Evolutionary conservation across 23 tunicate species (phyloP).

Genomic region (Phallusia fumigata): DNA sequence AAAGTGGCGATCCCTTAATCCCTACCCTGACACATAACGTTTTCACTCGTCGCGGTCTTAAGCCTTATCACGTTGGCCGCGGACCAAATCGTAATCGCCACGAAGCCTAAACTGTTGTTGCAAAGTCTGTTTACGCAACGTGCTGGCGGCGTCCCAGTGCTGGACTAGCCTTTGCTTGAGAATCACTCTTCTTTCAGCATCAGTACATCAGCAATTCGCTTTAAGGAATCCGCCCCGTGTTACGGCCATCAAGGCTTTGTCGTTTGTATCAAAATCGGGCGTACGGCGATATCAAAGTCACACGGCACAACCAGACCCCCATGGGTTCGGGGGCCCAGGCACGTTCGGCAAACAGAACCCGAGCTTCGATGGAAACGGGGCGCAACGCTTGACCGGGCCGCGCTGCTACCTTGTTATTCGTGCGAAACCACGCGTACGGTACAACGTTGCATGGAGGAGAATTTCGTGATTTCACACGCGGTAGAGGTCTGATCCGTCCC

Average conservation of each 20-base stretch:
- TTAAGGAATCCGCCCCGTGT: not conserved
- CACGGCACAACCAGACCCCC: not conserved
- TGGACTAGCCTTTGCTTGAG: not conserved
- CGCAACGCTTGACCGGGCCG: not conserved
- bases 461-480: not conserved
- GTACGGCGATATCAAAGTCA: not conserved
- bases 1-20: slow-evolving; percentile 4
- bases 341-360: not conserved
- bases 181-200: not conserved
- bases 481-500: not conserved
- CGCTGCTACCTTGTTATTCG: not conserved
- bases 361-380: not conserved
- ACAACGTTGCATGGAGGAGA: not conserved
- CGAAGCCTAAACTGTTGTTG: not conserved
- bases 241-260: not conserved
- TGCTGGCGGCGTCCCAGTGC: not conserved
- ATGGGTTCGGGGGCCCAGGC: not conserved
- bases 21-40: not conserved
- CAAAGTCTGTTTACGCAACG: slow-evolving; percentile 11
- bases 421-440: not conserved
- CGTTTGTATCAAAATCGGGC: not conserved
- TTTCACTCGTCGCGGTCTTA: not conserved
- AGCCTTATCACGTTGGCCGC: not conserved
- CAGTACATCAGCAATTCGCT: not conserved
- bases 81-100: not conserved